Base-by-base conservation (phyloP, 2,113 vertebrate species). In the Ictalurus furcatus region DNA sequence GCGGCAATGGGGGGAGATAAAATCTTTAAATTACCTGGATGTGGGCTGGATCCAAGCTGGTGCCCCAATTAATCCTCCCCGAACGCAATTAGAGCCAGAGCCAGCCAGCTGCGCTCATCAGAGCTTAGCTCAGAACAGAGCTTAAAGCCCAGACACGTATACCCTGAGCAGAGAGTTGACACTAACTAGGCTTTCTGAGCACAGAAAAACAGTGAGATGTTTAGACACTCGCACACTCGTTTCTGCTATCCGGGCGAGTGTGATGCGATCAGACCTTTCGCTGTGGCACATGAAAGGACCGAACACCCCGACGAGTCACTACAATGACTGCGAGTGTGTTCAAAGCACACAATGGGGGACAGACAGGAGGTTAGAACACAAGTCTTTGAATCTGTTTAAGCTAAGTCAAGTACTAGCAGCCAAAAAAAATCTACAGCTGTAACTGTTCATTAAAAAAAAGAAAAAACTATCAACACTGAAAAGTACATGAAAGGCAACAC, bases 1-100 rank as follows among this genome's bases (percentile, higher is more conserved):
- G 83, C 74, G 37, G 73, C 44, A 61, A 84, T 40, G 87, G 81
- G 81, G 80, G 65, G 81, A 61, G 88, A 85, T 85, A 89, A 93
- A 93, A 94, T 94, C 92, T 92, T 92, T 91, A 93, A 93, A 95
- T 95, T 94, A 95, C 93, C 94, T 94, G 93, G 88, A 93, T 94
- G 93, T 92, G 90, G 91, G 89, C 92, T 91, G 91, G 88, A 93
- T 94, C 89, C 92, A 91, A 93, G 93, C 91, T 88, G 89, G 90
- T 92, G 89, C 91, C 88, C 91, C 92, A 94, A 95, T 95, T 95
- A 94, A 94, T 93, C 92, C 92, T 93, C 91, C 94, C 92, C 90
- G 73, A 93, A 89, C 93, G 93, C 93, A 92, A 93, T 85, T 94
- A 92, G 81, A 92, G 92, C 92, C 90, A 89, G 67, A 86, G 88